Evolutionary conservation across 2,797 vertebrate species (phyloP).

Genomic region (Sebastolobus altivelis): DNA sequence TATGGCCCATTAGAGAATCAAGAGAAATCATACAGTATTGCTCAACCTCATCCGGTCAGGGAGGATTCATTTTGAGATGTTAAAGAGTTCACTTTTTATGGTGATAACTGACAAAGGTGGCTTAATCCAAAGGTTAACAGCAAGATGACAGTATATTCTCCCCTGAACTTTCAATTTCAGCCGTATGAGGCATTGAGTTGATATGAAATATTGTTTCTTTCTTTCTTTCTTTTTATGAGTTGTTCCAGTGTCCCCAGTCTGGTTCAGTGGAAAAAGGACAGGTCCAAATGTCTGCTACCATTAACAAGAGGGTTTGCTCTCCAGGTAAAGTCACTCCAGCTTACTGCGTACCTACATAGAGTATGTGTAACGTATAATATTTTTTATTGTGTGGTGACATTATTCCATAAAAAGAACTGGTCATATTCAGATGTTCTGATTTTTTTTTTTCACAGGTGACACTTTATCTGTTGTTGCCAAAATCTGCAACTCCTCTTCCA

Average conservation of each 20-base stretch:
- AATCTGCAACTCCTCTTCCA: conserved; percentile 91
- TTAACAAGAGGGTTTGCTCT: conserved; percentile 89
- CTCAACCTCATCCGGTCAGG: background rate
- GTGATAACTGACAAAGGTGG: background rate
- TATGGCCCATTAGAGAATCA: background rate
- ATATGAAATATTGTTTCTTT: conserved; percentile 1
- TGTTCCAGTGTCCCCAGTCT: conserved; percentile 87
- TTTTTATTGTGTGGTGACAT: background rate
- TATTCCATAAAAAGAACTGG: background rate
- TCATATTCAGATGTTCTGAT: background rate
- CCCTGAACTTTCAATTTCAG: background rate
- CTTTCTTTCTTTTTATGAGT: conserved; percentile 30
- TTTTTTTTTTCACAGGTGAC: conserved; percentile 85
- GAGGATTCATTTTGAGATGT: background rate
- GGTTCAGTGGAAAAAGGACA: conserved; percentile 88
- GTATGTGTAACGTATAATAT: background rate
- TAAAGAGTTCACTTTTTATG: background rate
- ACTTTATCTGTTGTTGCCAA: conserved; percentile 89
- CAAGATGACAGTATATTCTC: background rate
- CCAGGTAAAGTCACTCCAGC: conserved; percentile 83
- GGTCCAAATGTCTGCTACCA: conserved; percentile 90
- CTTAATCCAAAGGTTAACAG: background rate
- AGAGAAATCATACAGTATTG: background rate
- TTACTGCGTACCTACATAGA: background rate
- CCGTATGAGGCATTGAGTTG: background rate